Evolutionary conservation across 1,140 invertebrate genomes (phyloP), one percentile per base, ranked within the genome.

Genomic region (Microplitis demolitor): DNA sequence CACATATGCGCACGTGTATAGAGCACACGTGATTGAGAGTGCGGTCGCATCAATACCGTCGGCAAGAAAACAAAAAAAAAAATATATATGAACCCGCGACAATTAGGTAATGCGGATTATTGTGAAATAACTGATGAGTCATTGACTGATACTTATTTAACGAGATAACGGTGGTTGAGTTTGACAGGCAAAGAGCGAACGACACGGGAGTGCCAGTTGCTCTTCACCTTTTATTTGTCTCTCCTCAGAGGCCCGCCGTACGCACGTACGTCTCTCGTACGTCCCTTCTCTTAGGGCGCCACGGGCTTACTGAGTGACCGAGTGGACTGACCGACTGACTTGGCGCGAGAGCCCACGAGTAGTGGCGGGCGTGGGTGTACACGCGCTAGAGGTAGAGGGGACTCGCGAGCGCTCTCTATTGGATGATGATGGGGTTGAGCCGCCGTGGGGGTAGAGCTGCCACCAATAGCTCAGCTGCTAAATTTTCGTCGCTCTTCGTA

Each of bases 301-400:
- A 82, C 83, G 82, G 83, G 81, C 84, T 83, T 80, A 84, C 83
- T 84, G 84, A 78, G 72, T 76, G 77, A 80, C 73, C 75, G 82
- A 83, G 76, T 78, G 80, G 76, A 77, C 74, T 77, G 79, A 73
- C 63, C 67, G 67, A 69, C 56, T 70, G 71, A 61, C 71, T 66
- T 45, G n/a, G 66, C 62, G 51, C 63, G 31, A 76, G 69, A 71
- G 74, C 64, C 74, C 77, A 80, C 79, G 73, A 73, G 69, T 66
- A 6, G 16, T 75, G 74, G 74, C 76, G 76, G 80, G 83, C 84
- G 85, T 85, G 85, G 85, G 84, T 85, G 85, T 82, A 82, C 84
- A 84, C 85, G 83, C 83, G 84, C 3, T 16, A 11, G 62, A 33
- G 14, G 60, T 8, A 71, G 76, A 37, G 66, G 74, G 66, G n/a